Conservation (phyloP, 2,113 vertebrate genomes). For the Oplegnathus fasciatus region DNA sequence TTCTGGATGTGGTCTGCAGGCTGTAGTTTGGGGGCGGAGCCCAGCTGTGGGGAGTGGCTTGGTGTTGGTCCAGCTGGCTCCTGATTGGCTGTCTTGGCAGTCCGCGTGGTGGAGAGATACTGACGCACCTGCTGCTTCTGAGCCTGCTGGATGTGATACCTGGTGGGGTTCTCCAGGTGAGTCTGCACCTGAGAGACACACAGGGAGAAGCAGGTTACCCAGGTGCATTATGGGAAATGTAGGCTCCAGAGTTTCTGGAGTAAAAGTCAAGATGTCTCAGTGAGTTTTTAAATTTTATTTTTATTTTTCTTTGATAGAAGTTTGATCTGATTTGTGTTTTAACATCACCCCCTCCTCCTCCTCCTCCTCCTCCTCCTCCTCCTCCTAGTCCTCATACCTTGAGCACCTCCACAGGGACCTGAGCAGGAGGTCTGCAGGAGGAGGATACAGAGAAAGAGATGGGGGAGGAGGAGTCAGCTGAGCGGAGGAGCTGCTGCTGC, state of each 20-base stretch:
- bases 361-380: constrained; percentile 1
- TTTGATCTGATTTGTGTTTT: too few relatives aligned
- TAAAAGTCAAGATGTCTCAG: too few relatives aligned
- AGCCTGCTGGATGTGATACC: constrained; percentile 91
- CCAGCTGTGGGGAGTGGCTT: constrained; percentile 59
- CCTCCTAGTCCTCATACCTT: constrained; percentile 83
- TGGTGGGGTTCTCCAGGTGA: constrained; percentile 91
- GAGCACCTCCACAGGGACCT: constrained; percentile 91
- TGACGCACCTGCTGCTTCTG: constrained; percentile 90
- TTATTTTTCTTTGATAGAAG: too few relatives aligned
- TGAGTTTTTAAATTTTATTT: too few relatives aligned
- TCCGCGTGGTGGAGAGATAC: constrained; percentile 86
- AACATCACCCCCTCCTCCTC: too few relatives aligned
- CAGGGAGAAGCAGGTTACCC: neutral
- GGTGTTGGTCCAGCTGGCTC: constrained; percentile 63
- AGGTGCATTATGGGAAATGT: constrained; percentile 29
- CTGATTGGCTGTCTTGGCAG: constrained; percentile 83
- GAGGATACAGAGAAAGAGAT: constrained; percentile 85
- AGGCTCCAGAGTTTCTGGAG: neutral
- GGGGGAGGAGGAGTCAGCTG: constrained; percentile 68
- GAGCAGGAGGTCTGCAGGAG: constrained; percentile 81
- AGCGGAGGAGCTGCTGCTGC: constrained; percentile 69
- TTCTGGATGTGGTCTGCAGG: constrained; percentile 78
- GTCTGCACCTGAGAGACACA: constrained; percentile 86
- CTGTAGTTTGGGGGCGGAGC: constrained; percentile 63